These are phyloP conservation scores for Prorops nasuta DNA, from an alignment of 1,140 invertebrate species.

Conservation along the genomic window DNA sequence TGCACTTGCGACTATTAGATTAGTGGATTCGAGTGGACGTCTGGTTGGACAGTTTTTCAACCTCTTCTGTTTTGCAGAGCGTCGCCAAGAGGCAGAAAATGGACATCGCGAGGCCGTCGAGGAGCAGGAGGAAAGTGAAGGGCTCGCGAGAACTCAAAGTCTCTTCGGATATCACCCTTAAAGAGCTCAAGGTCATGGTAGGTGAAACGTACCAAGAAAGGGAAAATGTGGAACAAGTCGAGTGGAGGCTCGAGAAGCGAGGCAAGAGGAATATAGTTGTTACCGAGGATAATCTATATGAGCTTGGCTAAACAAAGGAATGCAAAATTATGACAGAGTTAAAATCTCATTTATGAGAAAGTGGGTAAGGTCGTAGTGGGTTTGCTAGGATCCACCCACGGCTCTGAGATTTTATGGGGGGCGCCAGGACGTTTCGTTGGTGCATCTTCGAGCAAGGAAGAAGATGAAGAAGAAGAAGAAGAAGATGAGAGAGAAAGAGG, in stretches of 20 bases:
- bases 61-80: conserved; percentile 33
- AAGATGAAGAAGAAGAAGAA: conserved; percentile 2
- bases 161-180: conserved; percentile 49
- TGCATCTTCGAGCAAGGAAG: no score
- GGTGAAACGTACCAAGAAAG: no score
- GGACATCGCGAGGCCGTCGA: conserved; percentile 36
- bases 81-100: conserved; percentile 36
- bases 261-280: not conserved
- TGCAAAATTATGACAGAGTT: no score
- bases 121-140: conserved; percentile 48
- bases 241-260: conserved; percentile 1
- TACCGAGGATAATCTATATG: no score
- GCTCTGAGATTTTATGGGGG: no score
- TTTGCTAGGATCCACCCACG: no score
- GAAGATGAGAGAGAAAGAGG: not conserved
- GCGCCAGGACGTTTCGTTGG: no score
- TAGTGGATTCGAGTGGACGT: no score
- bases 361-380: no score
- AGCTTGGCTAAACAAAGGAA: no score
- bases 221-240: conserved; percentile 5
- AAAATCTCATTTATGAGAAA: no score
- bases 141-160: conserved; percentile 51
- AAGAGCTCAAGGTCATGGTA: conserved; percentile 52
- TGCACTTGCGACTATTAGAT: no score
- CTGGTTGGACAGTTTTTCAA: conserved; percentile 2